A percentile compares a stretch with the other conserved stretches of the same genome.
phyloP scores from a whole-genome alignment of 2,113 vertebrate species.

The Lutjanus erythropterus region DNA sequence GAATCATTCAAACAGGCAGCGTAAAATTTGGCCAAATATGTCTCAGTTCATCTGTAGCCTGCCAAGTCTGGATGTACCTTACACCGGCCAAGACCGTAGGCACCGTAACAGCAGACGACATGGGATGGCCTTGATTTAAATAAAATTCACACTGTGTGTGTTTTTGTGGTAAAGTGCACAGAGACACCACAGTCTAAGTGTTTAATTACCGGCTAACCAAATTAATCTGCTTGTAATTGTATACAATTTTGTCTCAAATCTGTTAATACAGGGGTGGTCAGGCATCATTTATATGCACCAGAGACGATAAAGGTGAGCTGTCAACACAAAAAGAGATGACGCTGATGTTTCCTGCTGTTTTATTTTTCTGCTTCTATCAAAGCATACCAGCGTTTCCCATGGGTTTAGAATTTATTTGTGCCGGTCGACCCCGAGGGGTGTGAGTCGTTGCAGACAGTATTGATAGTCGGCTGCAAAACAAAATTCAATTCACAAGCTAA shows the following conservation, averaged over 20 bases:
- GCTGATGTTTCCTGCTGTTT: conserved; percentile 31
- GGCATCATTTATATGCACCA: conserved; percentile 26
- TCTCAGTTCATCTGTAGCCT: conserved; percentile 13
- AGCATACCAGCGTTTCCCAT: conserved; percentile 12
- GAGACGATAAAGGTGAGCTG: conserved; percentile 9
- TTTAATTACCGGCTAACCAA: background rate
- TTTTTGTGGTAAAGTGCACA: background rate
- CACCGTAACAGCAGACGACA: conserved; percentile 7
- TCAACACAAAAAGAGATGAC: conserved; percentile 20
- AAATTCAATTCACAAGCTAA: conserved; percentile 40
- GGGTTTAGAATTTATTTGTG: conserved; percentile 41
- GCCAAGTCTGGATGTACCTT: conserved; percentile 27
- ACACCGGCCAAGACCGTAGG: conserved; percentile 31
- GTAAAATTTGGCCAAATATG: conserved; percentile 10
- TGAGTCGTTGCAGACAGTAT: conserved; percentile 12
- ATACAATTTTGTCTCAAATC: conserved; percentile 11
- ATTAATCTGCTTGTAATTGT: conserved; percentile 21
- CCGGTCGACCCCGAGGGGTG: conserved; percentile 27
- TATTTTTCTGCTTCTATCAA: conserved; percentile 25
- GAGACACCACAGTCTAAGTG: background rate
- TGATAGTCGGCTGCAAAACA: conserved; percentile 33
- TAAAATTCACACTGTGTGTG: conserved; percentile 9
- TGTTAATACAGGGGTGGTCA: background rate
- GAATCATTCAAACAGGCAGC: conserved; percentile 28
- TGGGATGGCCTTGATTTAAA: conserved; percentile 23